Evolutionary conservation across 2,888 invertebrate genomes (phyloP), one percentile per base, ranked within the genome.

Genomic region (Beris chalybata): DNA sequence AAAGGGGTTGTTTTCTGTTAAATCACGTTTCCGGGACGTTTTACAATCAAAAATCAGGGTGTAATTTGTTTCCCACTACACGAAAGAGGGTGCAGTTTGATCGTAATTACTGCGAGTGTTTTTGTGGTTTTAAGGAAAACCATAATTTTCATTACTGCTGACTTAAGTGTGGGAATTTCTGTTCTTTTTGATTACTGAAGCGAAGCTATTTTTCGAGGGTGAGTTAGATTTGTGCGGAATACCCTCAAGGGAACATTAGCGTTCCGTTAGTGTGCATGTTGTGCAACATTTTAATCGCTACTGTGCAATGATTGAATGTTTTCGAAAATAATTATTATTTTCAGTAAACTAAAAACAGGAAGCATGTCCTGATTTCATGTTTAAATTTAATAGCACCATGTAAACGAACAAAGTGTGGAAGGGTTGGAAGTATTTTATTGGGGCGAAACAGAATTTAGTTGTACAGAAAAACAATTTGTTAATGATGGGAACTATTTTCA

Each of bases 271-370:
- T 38, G 30, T 11, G 43, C 9, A 32, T 61, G 38, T 7, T 38
- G 43, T 48, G 48, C 50, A 50, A 43, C 61, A 52, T 61, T 61
- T 52, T 29, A 38, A 30, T 61, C 50, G 50, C 50, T 31, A 61
- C 64, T 67, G 64, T 54, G 67, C 65, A 65, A 59, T 67, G 67
- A 64, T 67, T 54, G 50, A 67, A 64, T 50, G 47, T 64, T 54
- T 67, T 61, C 12, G 55, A 64, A 67, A 54, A 59, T 64, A 67
- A 67, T 67, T 52, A 64, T 48, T 53, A 50, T 22, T 22, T 59
- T 48, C 30, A 64, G 12, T 57, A 44, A 45, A 45, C 30, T 64
- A 15, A 30, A 54, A 58, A 64, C 67, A 64, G 67, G 67, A 67
- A 67, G 50, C 59, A 43, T 30, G 54, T 59, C 65, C 59, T 67